phyloP scores from a whole-genome alignment of 2,797 vertebrate genomes.

The Craterocephalus amniculus region DNA sequence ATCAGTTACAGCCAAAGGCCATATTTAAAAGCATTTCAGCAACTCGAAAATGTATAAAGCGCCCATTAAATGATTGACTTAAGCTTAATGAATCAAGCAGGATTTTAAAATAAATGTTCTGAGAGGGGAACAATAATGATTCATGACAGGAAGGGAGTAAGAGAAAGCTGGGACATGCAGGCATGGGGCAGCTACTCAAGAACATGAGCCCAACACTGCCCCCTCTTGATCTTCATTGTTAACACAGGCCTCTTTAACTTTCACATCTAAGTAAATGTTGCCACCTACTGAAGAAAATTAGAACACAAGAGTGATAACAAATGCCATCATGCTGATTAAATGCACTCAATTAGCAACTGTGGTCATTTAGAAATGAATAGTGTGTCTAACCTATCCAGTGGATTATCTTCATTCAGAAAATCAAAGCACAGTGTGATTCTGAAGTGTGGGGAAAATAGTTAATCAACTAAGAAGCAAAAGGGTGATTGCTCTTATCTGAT shows the following conservation, averaged over 20 bases:
- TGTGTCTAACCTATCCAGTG: not conserved
- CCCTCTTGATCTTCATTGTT: not conserved
- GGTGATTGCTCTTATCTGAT: not conserved
- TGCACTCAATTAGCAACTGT: not conserved
- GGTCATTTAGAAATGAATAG: not conserved
- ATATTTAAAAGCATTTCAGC: not conserved
- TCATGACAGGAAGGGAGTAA: no score
- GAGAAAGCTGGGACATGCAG: no score
- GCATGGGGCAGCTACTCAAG: no score
- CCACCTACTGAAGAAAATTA: slow-evolving; percentile 62
- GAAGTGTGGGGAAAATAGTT: not conserved
- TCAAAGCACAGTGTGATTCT: not conserved
- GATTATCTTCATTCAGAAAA: not conserved
- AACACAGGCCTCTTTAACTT: not conserved
- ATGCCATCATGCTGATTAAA: not conserved
- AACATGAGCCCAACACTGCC: no score
- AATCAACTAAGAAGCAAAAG: not conserved
- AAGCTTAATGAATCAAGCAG: not conserved
- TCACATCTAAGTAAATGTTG: slow-evolving; percentile 37
- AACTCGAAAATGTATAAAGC: not conserved
- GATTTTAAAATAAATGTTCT: not conserved
- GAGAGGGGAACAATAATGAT: not conserved
- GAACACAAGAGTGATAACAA: not conserved
- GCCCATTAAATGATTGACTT: not conserved
- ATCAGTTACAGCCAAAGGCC: not conserved